Evolutionary conservation across 2,888 invertebrate genomes (phyloP).

Genomic region (Amiota minor): DNA sequence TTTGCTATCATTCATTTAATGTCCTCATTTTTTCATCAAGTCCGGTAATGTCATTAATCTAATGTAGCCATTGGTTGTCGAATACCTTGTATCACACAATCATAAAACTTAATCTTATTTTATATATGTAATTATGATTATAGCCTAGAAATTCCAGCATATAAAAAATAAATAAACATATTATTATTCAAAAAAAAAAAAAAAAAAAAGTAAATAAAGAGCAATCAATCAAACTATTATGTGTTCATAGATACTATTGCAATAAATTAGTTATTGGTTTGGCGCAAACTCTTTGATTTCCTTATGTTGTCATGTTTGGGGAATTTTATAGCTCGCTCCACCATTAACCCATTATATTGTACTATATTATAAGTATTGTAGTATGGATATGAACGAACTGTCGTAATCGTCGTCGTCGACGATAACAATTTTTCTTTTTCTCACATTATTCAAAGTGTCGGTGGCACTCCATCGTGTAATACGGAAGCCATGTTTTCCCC

Average conservation of each 20-base stretch:
- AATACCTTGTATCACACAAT: no score
- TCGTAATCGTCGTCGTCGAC: not conserved
- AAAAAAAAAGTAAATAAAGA: not conserved
- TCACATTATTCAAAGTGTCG: conserved; percentile 59
- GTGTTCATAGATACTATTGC: not conserved
- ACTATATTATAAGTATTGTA: not conserved
- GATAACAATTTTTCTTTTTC: conserved; percentile 51
- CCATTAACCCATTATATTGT: conserved; percentile 14
- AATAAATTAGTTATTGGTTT: not conserved
- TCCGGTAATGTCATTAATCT: no score
- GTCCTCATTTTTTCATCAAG: no score
- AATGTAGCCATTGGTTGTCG: no score
- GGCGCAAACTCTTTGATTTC: conserved; percentile 7
- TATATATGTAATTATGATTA: no score
- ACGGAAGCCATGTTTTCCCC: conserved; percentile 57
- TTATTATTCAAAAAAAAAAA: not conserved
- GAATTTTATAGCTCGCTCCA: not conserved
- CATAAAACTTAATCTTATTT: no score
- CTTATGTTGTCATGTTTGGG: not conserved
- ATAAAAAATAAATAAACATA: not conserved
- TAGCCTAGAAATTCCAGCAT: no score
- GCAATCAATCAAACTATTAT: conserved; percentile 10
- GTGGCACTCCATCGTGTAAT: conserved; percentile 50
- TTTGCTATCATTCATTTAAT: no score
- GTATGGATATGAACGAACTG: not conserved